Base-by-base conservation (phyloP, 2,888 invertebrate species). In the Tiliacea aurago region DNA sequence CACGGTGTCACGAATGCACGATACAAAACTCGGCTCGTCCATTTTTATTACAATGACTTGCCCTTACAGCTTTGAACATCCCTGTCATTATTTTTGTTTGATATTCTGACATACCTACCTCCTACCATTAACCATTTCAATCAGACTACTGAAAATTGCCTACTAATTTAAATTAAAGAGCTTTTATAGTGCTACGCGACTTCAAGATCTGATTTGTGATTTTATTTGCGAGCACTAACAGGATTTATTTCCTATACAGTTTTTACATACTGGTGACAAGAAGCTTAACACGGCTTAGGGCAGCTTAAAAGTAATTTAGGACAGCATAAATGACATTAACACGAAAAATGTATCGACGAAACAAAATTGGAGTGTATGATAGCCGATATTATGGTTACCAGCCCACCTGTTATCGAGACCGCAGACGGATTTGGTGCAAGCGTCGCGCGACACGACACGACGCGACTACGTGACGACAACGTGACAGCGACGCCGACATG, bases 331-430 rank as follows among this genome's bases (percentile, higher is more conserved):
- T 67, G 13, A 47, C 18, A 63, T 73, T 69, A 72, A 70, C 51
- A 56, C 15, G n/a, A 79, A 76, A 75, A 33, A 58, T 51, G 37
- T 61, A 55, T 41, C 10, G 20, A 55, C n/a, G 13, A 58, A 66
- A 75, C 75, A 70, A 81, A 82, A 70, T 75, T n/a, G 67, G n/a
- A 28, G 9, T 37, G 59, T 75, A 63, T 82, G 68, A 76, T 78
- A 77, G 69, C 72, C 49, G 49, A 76, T 70, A 73, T 83, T 73
- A 72, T 56, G 41, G 68, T 63, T 55, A 78, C 68, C 62, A 77
- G 33, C 66, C 80, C 83, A 86, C 84, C 79, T 86, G 86, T 84
- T 85, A 84, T 76, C 78, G 68, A 66, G 59, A 73, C 79, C 83
- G 79, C 84, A 81, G 83, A 76, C 69, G 70, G 76, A 80, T 77